Conservation (phyloP, 2,797 vertebrate genomes). For the Pterois miles region DNA sequence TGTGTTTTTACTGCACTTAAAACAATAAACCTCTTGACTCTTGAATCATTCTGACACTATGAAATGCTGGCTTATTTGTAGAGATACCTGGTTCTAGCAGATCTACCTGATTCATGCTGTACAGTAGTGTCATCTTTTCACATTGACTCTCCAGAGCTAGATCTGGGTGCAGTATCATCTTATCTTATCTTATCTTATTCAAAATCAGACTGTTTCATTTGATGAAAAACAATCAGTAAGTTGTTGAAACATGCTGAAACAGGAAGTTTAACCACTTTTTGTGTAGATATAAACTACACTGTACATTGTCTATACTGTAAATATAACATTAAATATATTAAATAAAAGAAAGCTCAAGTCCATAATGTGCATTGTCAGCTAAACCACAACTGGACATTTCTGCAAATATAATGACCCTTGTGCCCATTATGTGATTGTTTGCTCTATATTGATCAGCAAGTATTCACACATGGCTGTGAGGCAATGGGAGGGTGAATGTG, state of each 20-base stretch:
- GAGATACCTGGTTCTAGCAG: too few species aligned
- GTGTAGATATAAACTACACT: too few species aligned
- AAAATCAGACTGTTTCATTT: too few species aligned
- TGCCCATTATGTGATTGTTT: not conserved
- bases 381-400: not conserved
- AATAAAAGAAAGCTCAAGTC: not conserved
- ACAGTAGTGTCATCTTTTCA: not conserved
- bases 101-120: not conserved
- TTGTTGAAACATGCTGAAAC: not conserved
- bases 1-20: too few species aligned
- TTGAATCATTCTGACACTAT: too few species aligned
- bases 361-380: not conserved
- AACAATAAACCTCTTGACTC: too few species aligned
- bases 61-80: too few species aligned
- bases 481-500: not conserved
- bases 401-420: not conserved
- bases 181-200: too few species aligned
- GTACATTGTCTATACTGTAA: too few species aligned
- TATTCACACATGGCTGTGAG: not conserved
- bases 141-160: not conserved
- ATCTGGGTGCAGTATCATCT: not conserved
- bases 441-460: not conserved
- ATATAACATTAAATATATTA: not conserved
- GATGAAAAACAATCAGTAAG: not conserved
- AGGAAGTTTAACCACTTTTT: not conserved